phyloP scores from a whole-genome alignment of 2,113 vertebrate genomes.

The Chlorodrepanis virens region DNA sequence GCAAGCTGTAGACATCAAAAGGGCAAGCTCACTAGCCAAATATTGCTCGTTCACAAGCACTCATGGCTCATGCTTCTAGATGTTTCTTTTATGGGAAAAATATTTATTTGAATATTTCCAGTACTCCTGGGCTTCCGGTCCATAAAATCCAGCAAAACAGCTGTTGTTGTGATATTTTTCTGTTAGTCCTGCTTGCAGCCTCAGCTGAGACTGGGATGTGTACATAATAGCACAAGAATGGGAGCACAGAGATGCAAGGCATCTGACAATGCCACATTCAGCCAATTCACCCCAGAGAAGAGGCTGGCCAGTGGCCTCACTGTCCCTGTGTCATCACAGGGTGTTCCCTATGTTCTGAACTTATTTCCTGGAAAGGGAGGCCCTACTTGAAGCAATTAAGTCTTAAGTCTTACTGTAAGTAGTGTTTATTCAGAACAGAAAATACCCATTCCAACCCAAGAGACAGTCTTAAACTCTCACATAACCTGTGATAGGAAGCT shows the following conservation, averaged over 20 bases:
- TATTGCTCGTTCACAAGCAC: neutral
- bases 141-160: neutral
- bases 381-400: neutral
- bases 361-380: neutral
- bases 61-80: neutral
- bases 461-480: neutral
- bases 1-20: neutral
- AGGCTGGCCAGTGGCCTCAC: neutral
- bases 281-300: neutral
- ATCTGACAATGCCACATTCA: neutral
- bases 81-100: neutral
- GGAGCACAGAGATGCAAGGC: neutral
- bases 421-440: neutral
- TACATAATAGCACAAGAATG: neutral
- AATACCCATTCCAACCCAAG: neutral
- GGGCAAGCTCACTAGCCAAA: neutral
- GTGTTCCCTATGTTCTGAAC: neutral
- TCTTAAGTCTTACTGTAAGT: neutral
- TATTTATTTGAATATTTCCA: slow-evolving; percentile 5
- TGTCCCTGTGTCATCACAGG: neutral
- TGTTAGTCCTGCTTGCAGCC: neutral
- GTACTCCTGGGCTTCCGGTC: neutral
- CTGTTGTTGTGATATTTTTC: neutral
- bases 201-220: neutral
- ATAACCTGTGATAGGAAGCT: neutral